Conservation (phyloP, 2,797 vertebrate species). For the Manis javanica region DNA sequence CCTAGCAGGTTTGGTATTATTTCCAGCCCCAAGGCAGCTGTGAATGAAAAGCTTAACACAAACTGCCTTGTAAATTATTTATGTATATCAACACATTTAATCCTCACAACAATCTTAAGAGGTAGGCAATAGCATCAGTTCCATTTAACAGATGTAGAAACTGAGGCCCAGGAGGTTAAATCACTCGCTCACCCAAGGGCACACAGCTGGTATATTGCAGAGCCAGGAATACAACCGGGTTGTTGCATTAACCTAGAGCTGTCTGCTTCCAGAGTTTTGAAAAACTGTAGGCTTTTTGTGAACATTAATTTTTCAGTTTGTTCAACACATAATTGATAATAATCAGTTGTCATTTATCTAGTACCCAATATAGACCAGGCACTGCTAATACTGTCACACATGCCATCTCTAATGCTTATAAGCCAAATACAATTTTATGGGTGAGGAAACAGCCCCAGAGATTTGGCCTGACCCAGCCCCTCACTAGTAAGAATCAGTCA, state of each 20-base stretch:
- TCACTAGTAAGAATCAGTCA: neutral
- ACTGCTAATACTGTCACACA: neutral
- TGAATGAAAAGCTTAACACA: neutral
- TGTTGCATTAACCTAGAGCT: neutral
- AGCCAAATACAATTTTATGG: neutral
- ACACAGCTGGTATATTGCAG: neutral
- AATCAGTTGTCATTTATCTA: neutral
- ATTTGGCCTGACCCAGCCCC: neutral
- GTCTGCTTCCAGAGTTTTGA: neutral
- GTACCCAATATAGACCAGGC: neutral
- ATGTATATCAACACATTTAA: neutral
- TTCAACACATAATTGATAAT: neutral
- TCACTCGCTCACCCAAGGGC: neutral
- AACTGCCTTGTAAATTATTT: neutral
- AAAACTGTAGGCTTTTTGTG: neutral
- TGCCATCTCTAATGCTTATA: neutral
- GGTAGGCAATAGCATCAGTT: neutral
- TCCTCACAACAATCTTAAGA: neutral
- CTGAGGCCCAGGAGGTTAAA: neutral
- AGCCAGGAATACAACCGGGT: neutral
- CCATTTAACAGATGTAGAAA: neutral
- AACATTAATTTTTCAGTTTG: neutral
- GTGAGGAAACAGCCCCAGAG: neutral
- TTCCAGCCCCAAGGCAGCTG: neutral
- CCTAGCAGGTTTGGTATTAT: neutral